These are phyloP conservation scores for Vespertilio murinus DNA, from an alignment of 2,797 vertebrate species.

Conservation along the genomic window DNA sequence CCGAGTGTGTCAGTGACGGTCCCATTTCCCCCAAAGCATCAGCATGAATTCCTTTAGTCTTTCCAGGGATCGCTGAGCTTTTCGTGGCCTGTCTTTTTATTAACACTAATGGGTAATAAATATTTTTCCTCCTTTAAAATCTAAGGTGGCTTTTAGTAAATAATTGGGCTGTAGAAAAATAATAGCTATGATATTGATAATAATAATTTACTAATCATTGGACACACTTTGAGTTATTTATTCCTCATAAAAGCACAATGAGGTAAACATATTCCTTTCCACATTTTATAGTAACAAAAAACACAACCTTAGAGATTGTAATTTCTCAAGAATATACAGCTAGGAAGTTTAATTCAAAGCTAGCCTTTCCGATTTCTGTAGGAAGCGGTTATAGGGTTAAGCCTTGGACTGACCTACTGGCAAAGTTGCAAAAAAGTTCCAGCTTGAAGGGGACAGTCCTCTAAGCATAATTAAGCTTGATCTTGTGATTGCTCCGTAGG, in stretches of 20 bases:
- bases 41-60: neutral
- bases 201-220: neutral
- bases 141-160: neutral
- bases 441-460: too few relatives aligned
- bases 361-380: neutral
- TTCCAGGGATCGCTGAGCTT: neutral
- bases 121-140: neutral
- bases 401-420: too few relatives aligned
- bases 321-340: neutral
- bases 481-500: too few relatives aligned
- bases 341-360: neutral
- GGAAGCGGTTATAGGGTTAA: too few relatives aligned
- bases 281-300: neutral
- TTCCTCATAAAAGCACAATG: neutral
- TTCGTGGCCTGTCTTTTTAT: neutral
- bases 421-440: too few relatives aligned
- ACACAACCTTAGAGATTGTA: neutral
- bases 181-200: neutral
- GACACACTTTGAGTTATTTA: neutral
- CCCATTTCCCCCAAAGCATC: neutral
- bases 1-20: neutral
- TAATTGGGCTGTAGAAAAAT: neutral
- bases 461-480: too few relatives aligned
- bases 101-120: neutral
- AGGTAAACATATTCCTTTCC: neutral